phyloP scores from a whole-genome alignment of 1,140 invertebrate species.

The Drosophila repletoides region DNA sequence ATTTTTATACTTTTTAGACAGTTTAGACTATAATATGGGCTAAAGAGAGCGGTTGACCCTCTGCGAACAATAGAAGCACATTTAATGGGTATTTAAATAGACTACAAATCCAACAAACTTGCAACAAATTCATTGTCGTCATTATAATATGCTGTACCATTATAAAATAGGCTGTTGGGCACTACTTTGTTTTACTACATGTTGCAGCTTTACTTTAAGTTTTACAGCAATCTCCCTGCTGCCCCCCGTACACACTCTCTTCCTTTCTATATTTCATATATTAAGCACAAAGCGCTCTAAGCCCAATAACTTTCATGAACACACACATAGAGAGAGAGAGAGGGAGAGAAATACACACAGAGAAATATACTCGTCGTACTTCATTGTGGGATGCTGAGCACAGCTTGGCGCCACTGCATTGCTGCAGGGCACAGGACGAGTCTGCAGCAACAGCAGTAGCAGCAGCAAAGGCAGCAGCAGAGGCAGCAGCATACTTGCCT shows the following conservation, averaged over 20 bases:
- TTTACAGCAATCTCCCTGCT: slow-evolving; percentile 7
- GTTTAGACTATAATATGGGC: no score
- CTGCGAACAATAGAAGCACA: no score
- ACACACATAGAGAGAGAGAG: slow-evolving; percentile 21
- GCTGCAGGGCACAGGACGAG: no score
- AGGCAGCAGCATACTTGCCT: slow-evolving; percentile 35
- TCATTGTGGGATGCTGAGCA: slow-evolving; percentile 40
- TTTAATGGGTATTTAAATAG: slow-evolving; percentile 36
- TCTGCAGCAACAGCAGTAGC: slow-evolving; percentile 64
- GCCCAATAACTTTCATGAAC: slow-evolving; percentile 61
- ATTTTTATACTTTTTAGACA: no score
- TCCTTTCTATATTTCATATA: slow-evolving; percentile 42
- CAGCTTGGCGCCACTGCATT: no score
- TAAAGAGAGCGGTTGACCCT: no score
- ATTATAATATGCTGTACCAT: slow-evolving; percentile 32
- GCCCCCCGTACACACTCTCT: background rate
- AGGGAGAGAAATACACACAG: no score
- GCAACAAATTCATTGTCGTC: slow-evolving; percentile 29
- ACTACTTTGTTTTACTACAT: slow-evolving; percentile 40
- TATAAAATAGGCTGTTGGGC: background rate
- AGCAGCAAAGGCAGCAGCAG: slow-evolving; percentile 48
- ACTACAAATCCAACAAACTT: slow-evolving; percentile 19
- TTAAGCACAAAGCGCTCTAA: slow-evolving; percentile 66
- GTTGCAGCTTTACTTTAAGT: slow-evolving; percentile 43
- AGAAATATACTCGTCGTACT: no score